Base-by-base conservation (phyloP, 2,888 invertebrate species). In the Lochmaea capreae region DNA sequence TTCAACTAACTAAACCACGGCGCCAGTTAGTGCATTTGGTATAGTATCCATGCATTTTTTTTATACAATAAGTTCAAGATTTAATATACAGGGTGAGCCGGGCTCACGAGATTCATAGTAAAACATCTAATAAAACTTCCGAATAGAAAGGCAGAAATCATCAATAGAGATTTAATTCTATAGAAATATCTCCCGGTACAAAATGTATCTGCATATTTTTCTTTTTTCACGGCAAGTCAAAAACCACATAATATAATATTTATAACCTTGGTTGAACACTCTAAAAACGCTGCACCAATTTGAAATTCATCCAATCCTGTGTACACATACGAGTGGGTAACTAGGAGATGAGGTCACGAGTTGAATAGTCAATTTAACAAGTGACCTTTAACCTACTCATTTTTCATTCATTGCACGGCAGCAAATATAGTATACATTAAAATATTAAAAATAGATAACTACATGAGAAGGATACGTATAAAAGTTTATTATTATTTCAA, bases 291-390 rank as follows among this genome's bases (percentile, higher is more conserved):
- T 26, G 11, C 59, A 14, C 14, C 33, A 33, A 16, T 59, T 33
- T 8, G 11, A 4, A 26, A 59, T 16, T 14, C 10, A 33, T 16
- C 22, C 14, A 22, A 33, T 26, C 12, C 14, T 59, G 9, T 59
- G 9, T 16, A 18, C 1, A 54, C 54, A 54, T 9, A 54, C 54
- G 54, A 59, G 33, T 26, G 26, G 3, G 18, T 10, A 59, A 59
- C 26, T 22, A 9, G 58, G 26, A 33, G 59, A 59, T 59, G 59
- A 59, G 59, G 59, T 59, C 59, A 59, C 59, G n/a, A 59, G 33
- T 33, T 59, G 59, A 59, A 59, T 59, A 33, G 59, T 33, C 59
- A 59, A 59, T 33, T 59, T 59, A 59, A 12, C 33, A 33, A 54
- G 33, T 59, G 33, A 59, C 59, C 59, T 59, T 33, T 59, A 33